These are phyloP conservation scores for Ommatoiulus sabulosus DNA, from an alignment of 2,888 invertebrate genomes.

Conservation along the genomic window DNA sequence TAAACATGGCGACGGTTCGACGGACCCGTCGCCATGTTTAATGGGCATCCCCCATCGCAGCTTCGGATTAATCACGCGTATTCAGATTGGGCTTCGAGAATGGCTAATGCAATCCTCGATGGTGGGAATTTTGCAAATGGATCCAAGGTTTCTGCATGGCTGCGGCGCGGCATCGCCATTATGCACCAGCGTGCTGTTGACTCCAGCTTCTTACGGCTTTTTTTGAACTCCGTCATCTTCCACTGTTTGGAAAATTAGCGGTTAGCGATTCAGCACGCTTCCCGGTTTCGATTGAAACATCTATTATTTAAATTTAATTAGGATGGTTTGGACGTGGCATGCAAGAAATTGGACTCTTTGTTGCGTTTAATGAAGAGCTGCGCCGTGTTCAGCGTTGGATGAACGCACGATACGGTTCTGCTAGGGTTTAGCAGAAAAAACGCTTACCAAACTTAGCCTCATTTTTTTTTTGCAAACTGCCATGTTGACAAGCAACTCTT, in stretches of 20 bases:
- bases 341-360: conserved; percentile 40
- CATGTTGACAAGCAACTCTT: no score
- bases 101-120: conserved; percentile 17
- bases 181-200: not conserved
- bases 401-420: not conserved
- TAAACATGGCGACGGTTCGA: not conserved
- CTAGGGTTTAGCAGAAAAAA: not conserved
- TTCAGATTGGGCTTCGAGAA: not conserved
- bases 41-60: not conserved
- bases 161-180: not conserved
- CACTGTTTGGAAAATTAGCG: conserved; percentile 13
- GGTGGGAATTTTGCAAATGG: not conserved
- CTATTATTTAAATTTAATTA: conserved; percentile 43
- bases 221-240: conserved; percentile 27
- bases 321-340: conserved; percentile 9
- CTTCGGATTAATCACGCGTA: not conserved
- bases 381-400: not conserved
- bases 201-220: not conserved
- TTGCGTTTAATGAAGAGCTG: conserved; percentile 33
- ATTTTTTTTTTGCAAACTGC: not conserved
- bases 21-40: not conserved
- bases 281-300: conserved; percentile 25
- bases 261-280: conserved; percentile 40
- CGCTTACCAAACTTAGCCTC: not conserved
- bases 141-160: not conserved